Percentiles rank a stretch among this genome's conserved stretches.
Evolutionary conservation across 2,113 vertebrate species (phyloP).

Genomic region (Barnardius zonarius): DNA sequence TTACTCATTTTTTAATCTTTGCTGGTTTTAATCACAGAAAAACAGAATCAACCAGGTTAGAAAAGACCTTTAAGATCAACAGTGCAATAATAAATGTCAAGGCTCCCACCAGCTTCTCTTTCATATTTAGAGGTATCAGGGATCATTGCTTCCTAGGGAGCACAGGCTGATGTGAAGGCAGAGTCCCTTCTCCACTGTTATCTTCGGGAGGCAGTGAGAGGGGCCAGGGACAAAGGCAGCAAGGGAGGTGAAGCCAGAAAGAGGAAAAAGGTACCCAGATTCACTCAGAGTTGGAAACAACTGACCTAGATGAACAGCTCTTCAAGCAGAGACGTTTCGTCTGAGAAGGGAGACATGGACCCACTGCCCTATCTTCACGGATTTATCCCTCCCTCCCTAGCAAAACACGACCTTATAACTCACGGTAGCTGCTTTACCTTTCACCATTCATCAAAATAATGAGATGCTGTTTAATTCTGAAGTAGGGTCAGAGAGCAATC

Average conservation of each 20-base stretch:
- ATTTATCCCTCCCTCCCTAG: background rate
- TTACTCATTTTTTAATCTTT: background rate
- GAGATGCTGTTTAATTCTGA: fast-evolving
- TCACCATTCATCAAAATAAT: background rate
- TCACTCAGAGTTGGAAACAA: background rate
- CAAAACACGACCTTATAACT: background rate
- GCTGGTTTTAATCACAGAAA: background rate
- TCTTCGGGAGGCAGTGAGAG: background rate
- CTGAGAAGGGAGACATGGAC: background rate
- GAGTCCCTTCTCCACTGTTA: background rate
- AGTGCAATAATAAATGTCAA: background rate
- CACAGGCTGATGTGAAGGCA: background rate
- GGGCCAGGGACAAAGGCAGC: background rate
- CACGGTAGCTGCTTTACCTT: background rate
- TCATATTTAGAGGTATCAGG: background rate
- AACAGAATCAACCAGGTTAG: background rate
- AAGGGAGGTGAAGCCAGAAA: background rate
- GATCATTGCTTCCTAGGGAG: background rate
- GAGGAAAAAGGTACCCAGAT: background rate
- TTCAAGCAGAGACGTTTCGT: background rate
- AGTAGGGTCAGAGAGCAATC: fast-evolving
- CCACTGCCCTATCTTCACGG: background rate
- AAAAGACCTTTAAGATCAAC: background rate
- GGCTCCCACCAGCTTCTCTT: background rate
- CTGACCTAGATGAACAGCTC: background rate